These are phyloP conservation scores for Tethea ocularis DNA, from an alignment of 2,888 invertebrate genomes.

Conservation along the genomic window DNA sequence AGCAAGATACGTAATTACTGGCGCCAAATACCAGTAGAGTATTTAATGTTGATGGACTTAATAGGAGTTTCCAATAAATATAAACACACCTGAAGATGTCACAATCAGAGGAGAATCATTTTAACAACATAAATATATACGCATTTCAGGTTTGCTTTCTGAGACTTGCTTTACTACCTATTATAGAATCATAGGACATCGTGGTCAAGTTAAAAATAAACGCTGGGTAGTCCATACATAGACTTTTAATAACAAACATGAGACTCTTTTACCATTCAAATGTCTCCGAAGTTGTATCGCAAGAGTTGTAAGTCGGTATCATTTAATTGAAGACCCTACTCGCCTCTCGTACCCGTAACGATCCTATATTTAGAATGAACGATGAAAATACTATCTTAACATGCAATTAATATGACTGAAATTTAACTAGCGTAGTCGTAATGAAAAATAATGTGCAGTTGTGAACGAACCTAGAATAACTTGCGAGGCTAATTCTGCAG, in stretches of 20 bases:
- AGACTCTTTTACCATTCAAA: slow-evolving; percentile 62
- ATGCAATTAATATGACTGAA: slow-evolving; percentile 58
- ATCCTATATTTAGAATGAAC: slow-evolving; percentile 45
- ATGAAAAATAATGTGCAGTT: slow-evolving; percentile 55
- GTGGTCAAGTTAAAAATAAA: slow-evolving; percentile 57
- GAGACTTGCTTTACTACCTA: slow-evolving; percentile 41
- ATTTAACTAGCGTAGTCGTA: slow-evolving; percentile 50
- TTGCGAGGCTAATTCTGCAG: neutral
- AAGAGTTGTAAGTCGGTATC: slow-evolving; percentile 44
- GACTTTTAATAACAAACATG: slow-evolving; percentile 43
- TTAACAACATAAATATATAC: slow-evolving; percentile 38
- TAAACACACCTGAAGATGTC: neutral
- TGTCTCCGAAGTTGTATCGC: slow-evolving; percentile 40
- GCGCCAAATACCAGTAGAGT: neutral
- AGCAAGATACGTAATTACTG: neutral
- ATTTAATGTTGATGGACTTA: neutral
- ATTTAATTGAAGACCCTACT: slow-evolving; percentile 51
- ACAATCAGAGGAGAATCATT: neutral
- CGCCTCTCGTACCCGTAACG: slow-evolving; percentile 40
- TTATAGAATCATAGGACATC: slow-evolving; percentile 40
- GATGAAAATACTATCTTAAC: slow-evolving; percentile 49
- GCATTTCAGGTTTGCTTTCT: slow-evolving; percentile 37
- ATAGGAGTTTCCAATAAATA: neutral
- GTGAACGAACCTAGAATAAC: slow-evolving; percentile 40
- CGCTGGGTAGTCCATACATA: slow-evolving; percentile 49